These are phyloP conservation scores for Himalopsyche tibetana DNA, from an alignment of 2,888 invertebrate species.

Conservation along the genomic window DNA sequence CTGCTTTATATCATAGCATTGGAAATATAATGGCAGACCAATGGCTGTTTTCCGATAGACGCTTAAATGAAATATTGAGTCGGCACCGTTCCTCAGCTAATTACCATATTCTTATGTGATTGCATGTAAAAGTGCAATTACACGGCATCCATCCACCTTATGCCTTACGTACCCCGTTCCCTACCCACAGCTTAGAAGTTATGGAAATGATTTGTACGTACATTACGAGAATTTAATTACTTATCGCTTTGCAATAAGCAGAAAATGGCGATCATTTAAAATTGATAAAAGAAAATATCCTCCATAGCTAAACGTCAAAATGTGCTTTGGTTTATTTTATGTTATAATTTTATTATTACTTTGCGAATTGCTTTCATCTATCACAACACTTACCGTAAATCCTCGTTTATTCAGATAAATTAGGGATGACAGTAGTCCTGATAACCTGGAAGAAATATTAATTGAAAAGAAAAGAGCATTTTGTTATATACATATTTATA, in stretches of 20 bases:
- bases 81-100: constrained; percentile 26
- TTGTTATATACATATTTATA: too few relatives aligned
- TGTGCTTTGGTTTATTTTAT: not conserved
- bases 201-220: constrained; percentile 46
- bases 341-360: too few relatives aligned
- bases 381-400: too few relatives aligned
- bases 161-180: not conserved
- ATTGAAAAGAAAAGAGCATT: too few relatives aligned
- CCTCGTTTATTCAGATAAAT: too few relatives aligned
- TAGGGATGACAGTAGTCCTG: too few relatives aligned
- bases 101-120: constrained; percentile 54
- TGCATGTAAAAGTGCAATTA: constrained; percentile 58
- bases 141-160: not conserved
- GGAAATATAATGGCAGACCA: constrained; percentile 19
- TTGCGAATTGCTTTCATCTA: too few relatives aligned
- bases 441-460: too few relatives aligned
- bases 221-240: constrained; percentile 52
- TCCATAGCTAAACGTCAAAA: not conserved
- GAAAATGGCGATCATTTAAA: not conserved
- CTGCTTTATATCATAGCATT: not conserved
- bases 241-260: constrained; percentile 34
- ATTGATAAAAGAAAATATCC: not conserved
- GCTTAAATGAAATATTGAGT: constrained; percentile 49
- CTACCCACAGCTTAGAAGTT: not conserved
- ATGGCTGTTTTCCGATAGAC: constrained; percentile 43